These are phyloP conservation scores for Calliopum simillimum DNA, from an alignment of 2,888 invertebrate species.

Conservation along the genomic window DNA sequence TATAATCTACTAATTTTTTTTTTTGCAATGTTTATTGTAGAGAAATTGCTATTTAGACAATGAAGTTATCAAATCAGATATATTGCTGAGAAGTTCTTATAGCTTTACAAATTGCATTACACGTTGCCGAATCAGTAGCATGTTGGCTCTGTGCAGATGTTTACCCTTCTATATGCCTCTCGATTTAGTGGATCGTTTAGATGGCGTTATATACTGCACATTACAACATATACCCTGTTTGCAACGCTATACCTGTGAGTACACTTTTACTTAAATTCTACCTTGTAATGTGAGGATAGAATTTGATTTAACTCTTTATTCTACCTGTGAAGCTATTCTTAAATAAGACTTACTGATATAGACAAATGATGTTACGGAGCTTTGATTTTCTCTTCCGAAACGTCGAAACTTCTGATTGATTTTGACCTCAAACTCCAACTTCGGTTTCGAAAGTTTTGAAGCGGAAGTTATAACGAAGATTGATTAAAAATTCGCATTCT, in stretches of 20 bases:
- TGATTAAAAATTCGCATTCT: no score
- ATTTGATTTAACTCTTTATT: no score
- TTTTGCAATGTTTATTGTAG: constrained; percentile 63
- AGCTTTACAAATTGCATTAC: constrained; percentile 74
- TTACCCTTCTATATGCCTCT: constrained; percentile 70
- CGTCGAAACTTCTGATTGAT: no score
- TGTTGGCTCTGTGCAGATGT: constrained; percentile 72
- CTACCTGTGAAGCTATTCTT: no score
- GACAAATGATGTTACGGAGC: no score
- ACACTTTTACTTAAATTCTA: background rate
- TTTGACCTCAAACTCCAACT: no score
- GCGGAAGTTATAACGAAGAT: no score
- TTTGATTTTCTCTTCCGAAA: no score
- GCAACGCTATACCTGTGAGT: constrained; percentile 69
- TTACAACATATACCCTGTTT: constrained; percentile 66
- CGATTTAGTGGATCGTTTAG: constrained; percentile 44
- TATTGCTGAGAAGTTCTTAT: constrained; percentile 64
- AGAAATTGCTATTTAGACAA: constrained; percentile 71
- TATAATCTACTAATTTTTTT: background rate
- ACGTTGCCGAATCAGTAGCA: constrained; percentile 70
- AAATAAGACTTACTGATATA: no score
- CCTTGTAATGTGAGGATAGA: background rate
- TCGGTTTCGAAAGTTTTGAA: no score
- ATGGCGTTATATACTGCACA: constrained; percentile 58
- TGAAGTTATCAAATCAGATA: constrained; percentile 65